These are phyloP conservation scores for Sussaba pulchella DNA, from an alignment of 2,888 invertebrate species.

Conservation along the genomic window DNA sequence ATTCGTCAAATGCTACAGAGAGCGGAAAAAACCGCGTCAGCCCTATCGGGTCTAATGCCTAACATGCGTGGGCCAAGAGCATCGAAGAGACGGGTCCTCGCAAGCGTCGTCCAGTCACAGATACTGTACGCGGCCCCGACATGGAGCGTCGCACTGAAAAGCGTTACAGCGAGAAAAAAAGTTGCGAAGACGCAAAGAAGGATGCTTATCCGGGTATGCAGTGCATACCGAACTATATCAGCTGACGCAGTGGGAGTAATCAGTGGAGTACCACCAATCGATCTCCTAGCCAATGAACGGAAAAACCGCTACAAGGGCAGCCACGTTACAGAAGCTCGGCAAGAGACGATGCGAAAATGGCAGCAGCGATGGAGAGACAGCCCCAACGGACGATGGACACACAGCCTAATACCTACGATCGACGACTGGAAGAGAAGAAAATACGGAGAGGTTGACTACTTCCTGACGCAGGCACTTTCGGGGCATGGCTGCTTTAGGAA, in stretches of 20 bases:
- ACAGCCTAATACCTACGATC: conserved; percentile 17
- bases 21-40: conserved; percentile 30
- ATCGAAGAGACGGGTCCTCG: background rate
- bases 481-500: conserved; percentile 40
- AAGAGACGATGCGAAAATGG: conserved; percentile 15
- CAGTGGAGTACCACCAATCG: conserved; percentile 11
- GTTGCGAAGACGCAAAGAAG: background rate
- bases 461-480: conserved; percentile 41
- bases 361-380: conserved; percentile 69
- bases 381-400: conserved; percentile 78
- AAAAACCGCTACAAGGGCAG: background rate
- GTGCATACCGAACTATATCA: conserved; percentile 8
- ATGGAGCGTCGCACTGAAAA: conserved; percentile 20
- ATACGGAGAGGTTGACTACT: conserved; percentile 39
- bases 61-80: conserved; percentile 49
- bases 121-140: conserved; percentile 1
- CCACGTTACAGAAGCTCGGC: conserved; percentile 17
- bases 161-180: background rate
- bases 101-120: background rate
- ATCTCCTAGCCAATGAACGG: background rate
- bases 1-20: background rate
- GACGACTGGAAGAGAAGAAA: conserved; percentile 15
- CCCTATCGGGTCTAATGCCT: conserved; percentile 53
- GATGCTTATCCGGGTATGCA: conserved; percentile 13
- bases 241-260: conserved; percentile 1